A percentile compares a stretch with the other conserved stretches of the same genome.
phyloP scores from a whole-genome alignment of 1,140 invertebrate species.

The Lucilia sericata region DNA sequence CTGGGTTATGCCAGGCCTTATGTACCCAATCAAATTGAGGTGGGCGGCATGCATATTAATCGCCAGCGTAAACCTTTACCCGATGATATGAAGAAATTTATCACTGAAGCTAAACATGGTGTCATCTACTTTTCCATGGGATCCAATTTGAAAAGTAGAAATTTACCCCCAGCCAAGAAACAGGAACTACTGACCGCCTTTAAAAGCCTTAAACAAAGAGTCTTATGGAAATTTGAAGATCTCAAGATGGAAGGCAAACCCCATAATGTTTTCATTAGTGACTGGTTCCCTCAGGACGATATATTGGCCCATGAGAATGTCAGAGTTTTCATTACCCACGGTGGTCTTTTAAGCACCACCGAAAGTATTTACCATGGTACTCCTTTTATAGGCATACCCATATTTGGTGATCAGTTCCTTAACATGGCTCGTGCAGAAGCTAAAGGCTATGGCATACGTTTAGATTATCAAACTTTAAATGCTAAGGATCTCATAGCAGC shows the following conservation, averaged over 20 bases:
- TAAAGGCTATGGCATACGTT: slow-evolving; percentile 68
- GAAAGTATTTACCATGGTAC: slow-evolving; percentile 79
- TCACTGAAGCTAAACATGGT: slow-evolving; percentile 72
- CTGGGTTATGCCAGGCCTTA: slow-evolving; percentile 69
- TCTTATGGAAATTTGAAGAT: slow-evolving; percentile 79
- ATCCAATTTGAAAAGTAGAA: slow-evolving; percentile 72
- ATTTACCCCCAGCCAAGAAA: slow-evolving; percentile 69
- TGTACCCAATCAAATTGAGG: slow-evolving; percentile 71
- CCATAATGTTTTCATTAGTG: slow-evolving; percentile 73
- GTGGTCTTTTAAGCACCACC: slow-evolving; percentile 76
- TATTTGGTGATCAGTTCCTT: slow-evolving; percentile 75
- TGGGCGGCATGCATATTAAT: slow-evolving; percentile 72
- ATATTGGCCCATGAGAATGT: slow-evolving; percentile 78
- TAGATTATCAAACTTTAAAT: slow-evolving; percentile 56
- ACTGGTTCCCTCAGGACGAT: slow-evolving; percentile 80
- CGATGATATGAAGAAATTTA: slow-evolving; percentile 69
- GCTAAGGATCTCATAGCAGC: slow-evolving; percentile 50
- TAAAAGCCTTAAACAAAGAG: slow-evolving; percentile 70
- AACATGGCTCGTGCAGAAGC: slow-evolving; percentile 70
- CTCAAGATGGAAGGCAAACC: slow-evolving; percentile 70
- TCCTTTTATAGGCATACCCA: slow-evolving; percentile 78
- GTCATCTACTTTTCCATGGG: slow-evolving; percentile 75
- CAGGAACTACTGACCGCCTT: slow-evolving; percentile 71
- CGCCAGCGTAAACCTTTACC: slow-evolving; percentile 63
- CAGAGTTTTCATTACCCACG: slow-evolving; percentile 78